Base-by-base conservation (phyloP, 2,113 vertebrate genomes). In the Pelecanoides urinatrix region DNA sequence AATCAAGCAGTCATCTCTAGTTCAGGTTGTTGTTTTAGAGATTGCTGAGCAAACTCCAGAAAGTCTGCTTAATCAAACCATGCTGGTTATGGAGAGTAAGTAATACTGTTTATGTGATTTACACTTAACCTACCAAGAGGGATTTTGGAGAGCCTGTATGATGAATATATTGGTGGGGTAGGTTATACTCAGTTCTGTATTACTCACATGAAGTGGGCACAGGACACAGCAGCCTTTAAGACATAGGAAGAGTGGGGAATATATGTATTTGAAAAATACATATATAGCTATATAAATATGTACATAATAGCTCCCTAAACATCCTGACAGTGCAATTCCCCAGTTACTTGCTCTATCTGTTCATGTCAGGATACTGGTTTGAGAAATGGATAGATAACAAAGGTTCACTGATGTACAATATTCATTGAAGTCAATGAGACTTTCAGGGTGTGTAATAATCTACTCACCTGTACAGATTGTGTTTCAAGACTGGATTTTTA, bases 71-170 rank as follows among this genome's bases (percentile, higher is more conserved):
- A 92, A 98, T 79, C 98, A 98, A 94, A 97, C 94, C 5, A 11
- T 99, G 40, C 72, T 94, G 50, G 61, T 96, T 55, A 98, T 99
- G 98, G 98, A 99, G 92, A 98, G 99, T 99, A 98, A 98, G 99
- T 97, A 47, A 83, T 75, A 12, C 12, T 56, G 49, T 83, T 93
- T 47, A 68, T 59, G n/a, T 84, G 61, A 72, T 42, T 90, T 50
- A 45, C 32, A 50, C 26, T 80, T 63, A n/a, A 38, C 34, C 8
- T 91, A 23, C 16, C 6, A 66, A 72, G 29, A 62, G 17, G 15
- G 61, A 92, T 76, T 93, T 93, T 53, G 13, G 27, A 66, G 65
- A 83, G 29, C 3, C 79, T 40, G 10, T 76, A 16, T 61, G 44
- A 71, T 3, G 4, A 90, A 52, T 38, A 44, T 36, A 22, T 47